Evolutionary conservation across 1,140 invertebrate genomes (phyloP).

Genomic region (Planococcus citri): DNA sequence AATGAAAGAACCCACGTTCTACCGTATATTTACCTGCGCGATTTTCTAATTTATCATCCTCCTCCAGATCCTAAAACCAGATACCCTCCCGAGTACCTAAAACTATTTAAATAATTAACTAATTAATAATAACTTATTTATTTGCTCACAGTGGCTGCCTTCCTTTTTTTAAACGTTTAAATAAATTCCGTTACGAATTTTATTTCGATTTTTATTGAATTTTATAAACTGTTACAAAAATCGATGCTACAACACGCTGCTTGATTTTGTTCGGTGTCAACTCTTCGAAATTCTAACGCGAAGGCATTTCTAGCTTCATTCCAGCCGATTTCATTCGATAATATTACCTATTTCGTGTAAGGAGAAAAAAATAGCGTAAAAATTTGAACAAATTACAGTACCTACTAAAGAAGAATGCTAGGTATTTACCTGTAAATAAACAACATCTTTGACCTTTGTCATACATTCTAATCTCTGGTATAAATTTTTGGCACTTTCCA

Average conservation of each 20-base stretch:
- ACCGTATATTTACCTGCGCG: not conserved
- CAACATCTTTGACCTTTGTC: not conserved
- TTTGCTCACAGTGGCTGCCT: not conserved
- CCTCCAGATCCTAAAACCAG: not conserved
- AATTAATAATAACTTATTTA: not conserved
- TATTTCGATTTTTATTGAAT: not conserved
- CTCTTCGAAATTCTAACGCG: not conserved
- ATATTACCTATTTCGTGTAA: not conserved
- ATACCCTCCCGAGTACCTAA: not conserved
- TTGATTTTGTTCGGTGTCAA: not conserved
- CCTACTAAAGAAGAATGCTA: too few species aligned
- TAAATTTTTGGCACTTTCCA: not conserved
- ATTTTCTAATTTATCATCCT: not conserved
- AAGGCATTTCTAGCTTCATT: not conserved
- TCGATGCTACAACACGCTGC: not conserved
- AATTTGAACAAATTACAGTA: not conserved
- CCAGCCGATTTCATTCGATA: constrained; percentile 4
- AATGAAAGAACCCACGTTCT: not conserved
- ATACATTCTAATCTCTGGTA: constrained; percentile 2
- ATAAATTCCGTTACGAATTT: not conserved
- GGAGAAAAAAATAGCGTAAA: not conserved
- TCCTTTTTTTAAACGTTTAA: not conserved
- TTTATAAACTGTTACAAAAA: constrained; percentile 13
- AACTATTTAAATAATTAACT: not conserved
- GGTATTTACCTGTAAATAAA: constrained; percentile 9